These are phyloP conservation scores for Drosophila suboccidentalis DNA, from an alignment of 2,888 invertebrate species.

Conservation along the genomic window DNA sequence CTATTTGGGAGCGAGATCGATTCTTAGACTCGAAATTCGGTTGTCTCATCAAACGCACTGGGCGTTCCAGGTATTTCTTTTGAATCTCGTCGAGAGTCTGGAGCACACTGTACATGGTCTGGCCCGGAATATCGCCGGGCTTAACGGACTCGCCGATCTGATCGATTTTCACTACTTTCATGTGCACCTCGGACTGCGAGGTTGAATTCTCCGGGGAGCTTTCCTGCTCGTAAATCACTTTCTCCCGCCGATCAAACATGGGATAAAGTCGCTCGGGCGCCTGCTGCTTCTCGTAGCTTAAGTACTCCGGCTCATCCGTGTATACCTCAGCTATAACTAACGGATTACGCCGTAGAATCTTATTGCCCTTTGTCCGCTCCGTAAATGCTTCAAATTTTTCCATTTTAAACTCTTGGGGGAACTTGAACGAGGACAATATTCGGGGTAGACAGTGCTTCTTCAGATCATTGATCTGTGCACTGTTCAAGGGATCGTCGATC, in stretches of 20 bases:
- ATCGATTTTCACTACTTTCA: slow-evolving; percentile 1
- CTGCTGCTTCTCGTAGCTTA: slow-evolving; percentile 62
- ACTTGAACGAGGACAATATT: slow-evolving; percentile 79
- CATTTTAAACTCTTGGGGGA: slow-evolving; percentile 67
- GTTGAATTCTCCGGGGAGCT: background rate
- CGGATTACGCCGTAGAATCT: slow-evolving; percentile 25
- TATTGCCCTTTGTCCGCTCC: slow-evolving; percentile 3
- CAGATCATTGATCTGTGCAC: slow-evolving; percentile 37
- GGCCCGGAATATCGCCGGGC: accelerated
- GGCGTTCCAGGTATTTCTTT: slow-evolving; percentile 19
- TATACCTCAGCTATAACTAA: background rate
- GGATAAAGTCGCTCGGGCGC: slow-evolving; percentile 80
- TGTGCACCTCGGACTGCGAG: background rate
- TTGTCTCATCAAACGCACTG: slow-evolving; percentile 31
- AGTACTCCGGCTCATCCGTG: slow-evolving; percentile 6
- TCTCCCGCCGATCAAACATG: slow-evolving; percentile 28
- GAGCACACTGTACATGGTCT: slow-evolving; percentile 34
- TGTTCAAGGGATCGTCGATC: slow-evolving; percentile 6
- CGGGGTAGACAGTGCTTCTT: slow-evolving; percentile 69
- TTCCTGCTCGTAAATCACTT: background rate
- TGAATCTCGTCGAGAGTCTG: slow-evolving; percentile 45
- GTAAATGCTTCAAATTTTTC: slow-evolving; percentile 49
- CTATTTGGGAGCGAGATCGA: background rate
- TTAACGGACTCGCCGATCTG: background rate
- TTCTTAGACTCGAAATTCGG: background rate